Base-by-base conservation (phyloP, 1,140 invertebrate species). In the Adoxophyes honmai region DNA sequence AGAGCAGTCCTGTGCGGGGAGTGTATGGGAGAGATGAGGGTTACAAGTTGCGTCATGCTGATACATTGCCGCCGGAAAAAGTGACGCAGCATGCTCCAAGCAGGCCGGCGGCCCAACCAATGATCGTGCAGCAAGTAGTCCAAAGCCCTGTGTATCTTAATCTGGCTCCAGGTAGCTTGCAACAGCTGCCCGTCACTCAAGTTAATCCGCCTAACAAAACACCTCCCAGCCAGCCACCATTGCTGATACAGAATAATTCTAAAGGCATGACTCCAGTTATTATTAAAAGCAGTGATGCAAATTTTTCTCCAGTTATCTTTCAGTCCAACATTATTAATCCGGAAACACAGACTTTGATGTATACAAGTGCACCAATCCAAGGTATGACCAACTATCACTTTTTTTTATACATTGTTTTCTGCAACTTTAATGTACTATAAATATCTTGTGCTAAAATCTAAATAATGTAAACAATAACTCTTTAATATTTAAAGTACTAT, bases 301-400 rank as follows among this genome's bases (percentile, higher is more conserved):
- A 79, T 65, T 85, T 89, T 56, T 86, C 86, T 44, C 86, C 87
- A 39, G 73, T 90, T 34, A 77, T 90, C 57, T 67, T 90, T 21
- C 86, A 88, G 52, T 78, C 87, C 42, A 89, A 87, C 70, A 79
- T 88, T 13, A 79, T 89, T 6, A 87, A 73, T 59, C 70, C 83
- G 15, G 81, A 86, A 55, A 73, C 80, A 36, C 86, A 86, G 61
- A 91, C 92, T 13, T 77, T 93, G 11, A 91, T 93, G 90, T 93
- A 92, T 60, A 89, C 92, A 34, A 90, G 88, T 64, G 78, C 89
- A 36, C 79, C 89, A 56, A 64, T 88, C 37, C 81, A 86, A 78
- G 79, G 85, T 89, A 28, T 3, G 6, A 28, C 2, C 6, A 28
- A 28, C 6, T 28, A 28, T 28, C 6, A 28, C 6, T 28, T 28